Conservation (phyloP, 2,113 vertebrate genomes). For the Rafetus swinhoei region DNA sequence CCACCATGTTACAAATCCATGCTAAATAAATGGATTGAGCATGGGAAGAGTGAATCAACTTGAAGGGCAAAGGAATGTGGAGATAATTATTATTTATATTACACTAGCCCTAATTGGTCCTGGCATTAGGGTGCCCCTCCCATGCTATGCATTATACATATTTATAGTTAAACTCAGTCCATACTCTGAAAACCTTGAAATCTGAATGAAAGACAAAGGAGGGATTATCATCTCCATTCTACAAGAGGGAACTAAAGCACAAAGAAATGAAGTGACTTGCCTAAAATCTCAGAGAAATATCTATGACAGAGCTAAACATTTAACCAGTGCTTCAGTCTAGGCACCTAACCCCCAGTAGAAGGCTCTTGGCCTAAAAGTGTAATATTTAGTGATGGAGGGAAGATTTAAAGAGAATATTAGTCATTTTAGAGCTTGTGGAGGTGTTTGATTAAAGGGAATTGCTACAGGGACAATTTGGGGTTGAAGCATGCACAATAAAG, state of each 20-base stretch:
- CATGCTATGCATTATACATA: neutral
- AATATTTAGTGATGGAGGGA: neutral
- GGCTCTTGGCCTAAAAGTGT: too few relatives aligned
- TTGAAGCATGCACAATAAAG: neutral
- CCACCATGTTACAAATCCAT: neutral
- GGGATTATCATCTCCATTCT: neutral
- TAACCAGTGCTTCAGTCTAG: neutral
- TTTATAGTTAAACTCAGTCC: neutral
- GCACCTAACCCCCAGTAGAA: too few relatives aligned
- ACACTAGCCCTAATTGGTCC: neutral
- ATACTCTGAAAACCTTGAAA: neutral
- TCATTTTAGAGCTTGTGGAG: neutral
- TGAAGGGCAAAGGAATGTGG: accelerated
- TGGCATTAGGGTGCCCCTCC: neutral
- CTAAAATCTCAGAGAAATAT: neutral
- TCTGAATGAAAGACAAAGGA: neutral
- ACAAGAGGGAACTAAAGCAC: neutral
- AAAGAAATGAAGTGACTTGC: neutral
- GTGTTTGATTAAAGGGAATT: neutral
- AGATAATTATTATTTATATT: neutral
- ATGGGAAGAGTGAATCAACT: neutral
- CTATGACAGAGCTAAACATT: neutral
- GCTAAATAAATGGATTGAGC: neutral
- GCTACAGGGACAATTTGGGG: neutral
- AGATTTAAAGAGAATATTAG: neutral